phyloP scores from a whole-genome alignment of 2,797 vertebrate species.

The Sylvilagus floridanus region DNA sequence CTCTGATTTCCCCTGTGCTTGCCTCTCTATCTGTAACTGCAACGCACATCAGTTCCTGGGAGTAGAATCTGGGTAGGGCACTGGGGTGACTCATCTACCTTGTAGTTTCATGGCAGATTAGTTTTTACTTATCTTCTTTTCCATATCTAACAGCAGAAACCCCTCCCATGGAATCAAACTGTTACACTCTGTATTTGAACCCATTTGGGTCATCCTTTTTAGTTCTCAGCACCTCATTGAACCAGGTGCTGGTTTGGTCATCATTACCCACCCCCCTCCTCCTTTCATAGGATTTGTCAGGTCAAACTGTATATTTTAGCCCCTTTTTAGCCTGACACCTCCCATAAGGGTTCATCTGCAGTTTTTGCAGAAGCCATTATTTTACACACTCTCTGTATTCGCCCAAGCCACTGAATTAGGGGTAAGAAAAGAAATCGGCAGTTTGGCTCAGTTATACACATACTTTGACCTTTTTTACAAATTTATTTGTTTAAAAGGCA shows the following conservation, averaged over 20 bases:
- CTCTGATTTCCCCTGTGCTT: neutral
- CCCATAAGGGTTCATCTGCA: neutral
- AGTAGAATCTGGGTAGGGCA: neutral
- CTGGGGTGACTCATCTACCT: neutral
- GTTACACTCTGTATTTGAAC: slow-evolving; percentile 15
- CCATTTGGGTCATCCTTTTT: neutral
- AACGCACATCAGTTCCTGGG: neutral
- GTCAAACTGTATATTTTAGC: neutral
- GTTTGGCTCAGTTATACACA: neutral
- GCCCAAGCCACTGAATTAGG: neutral
- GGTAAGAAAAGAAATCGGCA: neutral
- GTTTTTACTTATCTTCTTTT: slow-evolving; percentile 10
- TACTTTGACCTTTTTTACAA: slow-evolving; percentile 1
- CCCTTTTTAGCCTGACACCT: neutral
- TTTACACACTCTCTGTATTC: neutral
- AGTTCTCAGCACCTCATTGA: neutral
- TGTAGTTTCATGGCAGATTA: neutral
- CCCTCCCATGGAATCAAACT: neutral
- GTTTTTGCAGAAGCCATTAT: neutral
- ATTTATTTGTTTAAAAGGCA: no score
- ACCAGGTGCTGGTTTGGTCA: neutral
- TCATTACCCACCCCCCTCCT: neutral
- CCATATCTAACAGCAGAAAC: neutral
- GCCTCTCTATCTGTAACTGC: neutral
- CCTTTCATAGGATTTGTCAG: neutral